Percentiles rank a stretch among this genome's conserved stretches.
These are phyloP conservation scores for Cnemophilus loriae DNA, from an alignment of 2,113 vertebrate genomes.

Conservation along the genomic window DNA sequence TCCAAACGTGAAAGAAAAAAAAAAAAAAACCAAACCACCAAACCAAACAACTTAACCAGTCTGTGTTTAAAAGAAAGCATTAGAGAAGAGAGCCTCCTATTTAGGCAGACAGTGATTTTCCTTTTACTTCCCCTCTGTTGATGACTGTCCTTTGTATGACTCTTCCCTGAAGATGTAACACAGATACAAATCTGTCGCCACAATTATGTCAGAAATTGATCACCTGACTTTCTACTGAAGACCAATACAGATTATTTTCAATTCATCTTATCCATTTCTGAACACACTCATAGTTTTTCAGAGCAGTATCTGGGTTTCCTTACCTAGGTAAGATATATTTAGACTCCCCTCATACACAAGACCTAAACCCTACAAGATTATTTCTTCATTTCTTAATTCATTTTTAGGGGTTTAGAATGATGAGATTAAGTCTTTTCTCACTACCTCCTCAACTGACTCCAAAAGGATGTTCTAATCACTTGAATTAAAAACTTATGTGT, in stretches of 20 bases:
- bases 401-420: not conserved
- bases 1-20: not conserved
- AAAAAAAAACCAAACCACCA: not conserved
- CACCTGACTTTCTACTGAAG: not conserved
- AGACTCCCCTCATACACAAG: not conserved
- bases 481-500: not conserved
- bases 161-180: not conserved
- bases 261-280: not conserved
- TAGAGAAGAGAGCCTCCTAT: not conserved
- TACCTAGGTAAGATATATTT: not conserved
- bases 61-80: not conserved
- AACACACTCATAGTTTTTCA: not conserved
- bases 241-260: not conserved
- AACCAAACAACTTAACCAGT: not conserved
- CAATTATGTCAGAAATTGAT: slow-evolving; percentile 3
- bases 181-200: not conserved
- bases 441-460: not conserved
- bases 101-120: not conserved
- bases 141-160: not conserved
- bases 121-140: not conserved
- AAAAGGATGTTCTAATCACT: not conserved
- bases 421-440: not conserved
- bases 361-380: not conserved
- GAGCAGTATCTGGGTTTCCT: not conserved
- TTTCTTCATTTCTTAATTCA: not conserved